A percentile compares a stretch with the other conserved stretches of the same genome.
phyloP scores from a whole-genome alignment of 2,797 vertebrate genomes.

The Onychomys leucogaster region DNA sequence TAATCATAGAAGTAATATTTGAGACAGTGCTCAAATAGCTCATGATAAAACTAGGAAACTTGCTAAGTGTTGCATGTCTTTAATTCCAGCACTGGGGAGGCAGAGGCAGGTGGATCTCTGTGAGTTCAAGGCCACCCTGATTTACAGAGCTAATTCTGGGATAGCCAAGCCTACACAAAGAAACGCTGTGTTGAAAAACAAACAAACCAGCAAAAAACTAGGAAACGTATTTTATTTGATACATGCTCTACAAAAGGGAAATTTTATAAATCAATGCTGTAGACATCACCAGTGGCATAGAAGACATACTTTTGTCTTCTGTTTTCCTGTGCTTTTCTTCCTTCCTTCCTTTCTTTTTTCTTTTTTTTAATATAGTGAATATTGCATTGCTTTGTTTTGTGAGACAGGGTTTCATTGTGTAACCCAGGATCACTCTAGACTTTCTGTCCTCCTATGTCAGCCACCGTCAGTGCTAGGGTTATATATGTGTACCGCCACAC shows the following conservation, averaged over 20 bases:
- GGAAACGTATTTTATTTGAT: slow-evolving; percentile 12
- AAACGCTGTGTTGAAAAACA: neutral
- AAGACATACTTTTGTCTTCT: neutral
- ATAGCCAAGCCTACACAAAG: neutral
- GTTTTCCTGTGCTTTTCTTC: neutral
- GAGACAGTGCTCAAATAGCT: neutral
- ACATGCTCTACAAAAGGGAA: neutral
- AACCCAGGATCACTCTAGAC: neutral
- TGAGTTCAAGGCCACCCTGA: neutral
- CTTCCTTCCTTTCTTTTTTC: too few relatives aligned
- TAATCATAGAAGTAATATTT: slow-evolving; percentile 32
- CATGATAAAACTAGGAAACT: slow-evolving; percentile 12
- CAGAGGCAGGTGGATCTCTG: neutral
- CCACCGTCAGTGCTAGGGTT: neutral
- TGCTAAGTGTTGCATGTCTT: neutral
- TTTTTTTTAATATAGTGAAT: neutral
- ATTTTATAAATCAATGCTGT: neutral
- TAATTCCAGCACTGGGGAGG: neutral
- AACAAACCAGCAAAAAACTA: neutral
- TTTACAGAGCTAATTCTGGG: neutral
- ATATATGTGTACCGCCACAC: neutral
- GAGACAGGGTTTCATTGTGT: neutral
- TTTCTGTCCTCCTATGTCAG: neutral
- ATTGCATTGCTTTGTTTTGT: slow-evolving; percentile 4
- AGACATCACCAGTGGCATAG: neutral